Evolutionary conservation across 2,888 invertebrate species (phyloP), one percentile per base, ranked within the genome.

Genomic region (Sinhomidia bicolor): DNA sequence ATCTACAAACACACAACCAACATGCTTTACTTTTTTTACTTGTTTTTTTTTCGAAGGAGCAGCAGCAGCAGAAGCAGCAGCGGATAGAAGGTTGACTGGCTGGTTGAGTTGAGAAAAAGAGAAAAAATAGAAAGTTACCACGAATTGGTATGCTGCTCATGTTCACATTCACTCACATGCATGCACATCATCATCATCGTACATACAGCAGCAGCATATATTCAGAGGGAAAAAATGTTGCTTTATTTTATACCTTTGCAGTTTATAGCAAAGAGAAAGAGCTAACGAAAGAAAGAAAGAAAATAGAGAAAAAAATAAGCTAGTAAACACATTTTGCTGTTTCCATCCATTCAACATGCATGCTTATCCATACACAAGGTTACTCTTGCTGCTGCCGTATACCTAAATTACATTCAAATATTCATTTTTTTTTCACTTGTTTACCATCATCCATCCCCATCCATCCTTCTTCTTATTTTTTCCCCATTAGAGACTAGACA

Each of bases 101-200:
- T 62, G 44, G 14, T 23, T 23, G 12, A 71, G 65, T 60, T 12
- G 4, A 23, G 44, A 36, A 23, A 51, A n/a, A 51, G 51, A 23
- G 23, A 26, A 26, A 26, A 60, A 23, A 26, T 26, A 60, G 23
- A 17, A 65, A 65, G 17, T 17, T 60, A 60, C 32, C 32, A 1
- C 20, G 7, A 17, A 65, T 81, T 81, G 36, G 65, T 81, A 47
- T 81, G 81, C 65, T 54, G 9, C 76, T 78, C 65, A 14, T 65
- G 65, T n/a, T 78, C 44, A 23, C 51, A 20, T 78, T 51, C 54
- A 71, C 47, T 47, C 14, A 26, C 54, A 51, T 29, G 29, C 54
- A 51, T 17, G 17, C 32, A 32, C n/a, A 23, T 9, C 41, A 10
- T 20, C 36, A 26, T 62, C 9, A 17, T 2, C 57, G 57, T 54